A percentile compares a stretch with the other conserved stretches of the same genome.
phyloP scores from a whole-genome alignment of 2,113 vertebrate species.

The Rhinolophus ferrumequinum region DNA sequence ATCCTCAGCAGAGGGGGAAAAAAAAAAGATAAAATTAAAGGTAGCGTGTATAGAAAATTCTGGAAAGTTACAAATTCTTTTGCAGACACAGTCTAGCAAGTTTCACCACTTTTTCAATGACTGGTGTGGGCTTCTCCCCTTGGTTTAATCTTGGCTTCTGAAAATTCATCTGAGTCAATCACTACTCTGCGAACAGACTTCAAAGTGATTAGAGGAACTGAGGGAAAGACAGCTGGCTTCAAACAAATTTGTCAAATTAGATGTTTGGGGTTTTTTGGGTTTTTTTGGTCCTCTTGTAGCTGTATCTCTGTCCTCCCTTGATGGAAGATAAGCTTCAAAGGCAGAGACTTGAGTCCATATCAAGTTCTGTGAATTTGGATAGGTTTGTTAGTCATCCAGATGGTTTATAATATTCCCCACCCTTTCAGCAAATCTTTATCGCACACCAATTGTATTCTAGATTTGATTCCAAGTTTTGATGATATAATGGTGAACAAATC shows the following conservation, averaged over 20 bases:
- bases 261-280: background rate
- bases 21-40: constrained; percentile 16
- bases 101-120: background rate
- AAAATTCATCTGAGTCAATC: constrained; percentile 15
- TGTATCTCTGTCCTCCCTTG: background rate
- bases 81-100: background rate
- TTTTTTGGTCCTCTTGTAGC: background rate
- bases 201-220: background rate
- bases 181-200: background rate
- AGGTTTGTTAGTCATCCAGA: background rate
- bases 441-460: background rate
- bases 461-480: background rate
- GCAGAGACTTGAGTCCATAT: background rate
- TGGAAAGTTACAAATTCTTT: background rate
- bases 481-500: background rate
- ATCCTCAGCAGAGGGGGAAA: background rate
- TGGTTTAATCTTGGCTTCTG: constrained; percentile 8
- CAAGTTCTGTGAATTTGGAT: background rate
- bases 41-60: background rate
- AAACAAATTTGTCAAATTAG: background rate
- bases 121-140: background rate
- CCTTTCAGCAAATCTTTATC: background rate
- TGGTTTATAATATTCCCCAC: background rate
- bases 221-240: background rate
- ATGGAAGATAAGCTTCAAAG: background rate